Percentiles rank a stretch among this genome's conserved stretches.
phyloP scores from a whole-genome alignment of 92 coral and sea anemone species.

The Porites cylindrica region DNA sequence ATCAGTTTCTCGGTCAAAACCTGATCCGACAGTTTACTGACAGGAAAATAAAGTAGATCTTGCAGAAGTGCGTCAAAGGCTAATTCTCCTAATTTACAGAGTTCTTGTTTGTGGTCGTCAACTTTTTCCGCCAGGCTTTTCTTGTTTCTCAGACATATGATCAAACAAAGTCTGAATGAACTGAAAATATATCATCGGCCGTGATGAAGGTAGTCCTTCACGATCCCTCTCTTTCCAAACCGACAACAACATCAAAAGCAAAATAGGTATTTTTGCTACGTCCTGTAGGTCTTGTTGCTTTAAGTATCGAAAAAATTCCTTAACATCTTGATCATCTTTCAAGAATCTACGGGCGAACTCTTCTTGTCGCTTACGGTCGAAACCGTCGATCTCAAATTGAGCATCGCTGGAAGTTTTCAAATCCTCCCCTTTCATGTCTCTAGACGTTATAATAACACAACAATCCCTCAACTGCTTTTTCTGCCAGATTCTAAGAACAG shows the following conservation, averaged over 20 bases:
- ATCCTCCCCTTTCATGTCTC: background rate
- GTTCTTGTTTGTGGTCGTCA: background rate
- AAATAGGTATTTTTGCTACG: conserved; percentile 11
- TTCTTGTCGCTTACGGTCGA: background rate
- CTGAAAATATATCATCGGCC: background rate
- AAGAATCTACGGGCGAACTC: background rate
- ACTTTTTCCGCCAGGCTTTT: background rate
- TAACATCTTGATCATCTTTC: background rate
- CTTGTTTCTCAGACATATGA: background rate
- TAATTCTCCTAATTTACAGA: background rate
- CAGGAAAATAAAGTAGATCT: background rate
- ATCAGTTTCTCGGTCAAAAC: background rate
- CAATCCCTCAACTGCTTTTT: background rate
- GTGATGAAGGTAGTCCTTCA: background rate
- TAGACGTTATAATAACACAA: conserved; percentile 2
- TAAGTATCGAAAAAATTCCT: background rate
- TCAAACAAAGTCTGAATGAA: background rate
- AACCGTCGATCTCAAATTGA: background rate
- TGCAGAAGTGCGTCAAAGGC: conserved; percentile 10
- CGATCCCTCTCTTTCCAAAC: background rate
- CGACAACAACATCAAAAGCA: background rate
- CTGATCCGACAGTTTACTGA: background rate
- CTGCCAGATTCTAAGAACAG: background rate
- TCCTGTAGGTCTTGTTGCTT: background rate
- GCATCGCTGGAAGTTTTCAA: background rate